Evolutionary conservation across 2,113 vertebrate species (phyloP).

Genomic region (Xenus cinereus): DNA sequence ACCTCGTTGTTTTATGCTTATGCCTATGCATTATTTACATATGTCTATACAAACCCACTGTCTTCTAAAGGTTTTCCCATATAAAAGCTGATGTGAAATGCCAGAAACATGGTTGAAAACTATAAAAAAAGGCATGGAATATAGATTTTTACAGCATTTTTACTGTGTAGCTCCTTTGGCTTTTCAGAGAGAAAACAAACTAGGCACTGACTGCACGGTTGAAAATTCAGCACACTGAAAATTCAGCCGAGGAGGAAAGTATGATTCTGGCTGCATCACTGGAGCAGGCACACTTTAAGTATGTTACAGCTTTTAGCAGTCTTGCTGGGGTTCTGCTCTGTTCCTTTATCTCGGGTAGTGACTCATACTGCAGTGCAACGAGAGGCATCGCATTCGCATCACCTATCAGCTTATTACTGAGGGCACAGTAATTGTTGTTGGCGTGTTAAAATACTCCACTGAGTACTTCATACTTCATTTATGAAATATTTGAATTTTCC

Average conservation of each 20-base stretch:
- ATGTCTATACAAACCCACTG: background rate
- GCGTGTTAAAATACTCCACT: background rate
- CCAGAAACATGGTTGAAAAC: background rate
- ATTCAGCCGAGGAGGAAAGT: background rate
- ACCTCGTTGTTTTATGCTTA: rapidly evolving
- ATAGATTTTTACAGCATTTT: background rate
- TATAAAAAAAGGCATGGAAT: rapidly evolving
- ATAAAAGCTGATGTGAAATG: background rate
- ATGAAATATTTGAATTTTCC: background rate
- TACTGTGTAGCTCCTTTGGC: background rate
- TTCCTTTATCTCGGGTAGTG: background rate
- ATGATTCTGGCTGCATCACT: background rate
- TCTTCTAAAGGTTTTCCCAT: background rate
- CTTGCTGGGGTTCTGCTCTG: background rate
- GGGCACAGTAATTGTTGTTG: background rate
- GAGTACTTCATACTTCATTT: background rate
- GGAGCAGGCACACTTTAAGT: background rate
- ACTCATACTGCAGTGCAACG: slow-evolving; percentile 31
- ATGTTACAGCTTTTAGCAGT: background rate
- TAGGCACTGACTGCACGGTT: background rate
- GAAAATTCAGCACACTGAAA: background rate
- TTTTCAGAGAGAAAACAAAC: background rate
- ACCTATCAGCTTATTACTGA: background rate
- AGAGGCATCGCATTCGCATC: background rate
- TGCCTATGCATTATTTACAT: background rate